Conservation (phyloP, 2,797 vertebrate genomes). For the Myiotriccus ornatus region DNA sequence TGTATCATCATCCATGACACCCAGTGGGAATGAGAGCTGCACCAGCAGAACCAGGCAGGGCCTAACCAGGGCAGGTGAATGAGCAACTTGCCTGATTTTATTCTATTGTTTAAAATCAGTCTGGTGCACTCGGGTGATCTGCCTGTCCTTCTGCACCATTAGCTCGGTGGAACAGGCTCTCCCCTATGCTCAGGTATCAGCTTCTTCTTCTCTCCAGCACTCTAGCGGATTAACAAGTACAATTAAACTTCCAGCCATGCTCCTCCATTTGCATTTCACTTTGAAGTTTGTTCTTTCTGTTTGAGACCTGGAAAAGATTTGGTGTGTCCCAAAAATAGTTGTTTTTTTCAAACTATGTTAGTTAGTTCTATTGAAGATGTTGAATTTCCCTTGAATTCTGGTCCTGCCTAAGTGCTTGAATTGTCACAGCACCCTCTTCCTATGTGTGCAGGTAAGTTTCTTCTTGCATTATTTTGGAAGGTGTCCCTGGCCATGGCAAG, state of each 20-base stretch:
- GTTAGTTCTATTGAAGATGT: neutral
- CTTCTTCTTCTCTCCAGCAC: neutral
- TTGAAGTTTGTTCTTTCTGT: conserved; percentile 18
- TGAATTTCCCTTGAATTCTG: neutral
- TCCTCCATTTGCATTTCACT: conserved; percentile 12
- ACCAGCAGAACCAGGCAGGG: neutral
- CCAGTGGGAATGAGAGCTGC: neutral
- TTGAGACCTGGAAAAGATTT: neutral
- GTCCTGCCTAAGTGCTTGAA: neutral
- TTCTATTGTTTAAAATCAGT: neutral
- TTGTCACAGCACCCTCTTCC: neutral
- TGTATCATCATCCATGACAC: fast-evolving
- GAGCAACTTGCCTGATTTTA: neutral
- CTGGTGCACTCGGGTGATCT: neutral
- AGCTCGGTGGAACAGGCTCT: neutral
- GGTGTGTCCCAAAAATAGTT: neutral
- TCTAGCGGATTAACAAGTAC: conserved; percentile 34
- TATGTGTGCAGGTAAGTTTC: neutral
- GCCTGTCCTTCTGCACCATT: neutral
- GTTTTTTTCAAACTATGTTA: neutral
- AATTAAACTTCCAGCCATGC: neutral
- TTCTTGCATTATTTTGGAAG: neutral
- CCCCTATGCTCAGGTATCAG: neutral
- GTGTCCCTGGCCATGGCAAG: neutral
- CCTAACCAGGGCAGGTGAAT: neutral